phyloP scores from a whole-genome alignment of 2,888 invertebrate species.

The Drosophila fulvimacula region DNA sequence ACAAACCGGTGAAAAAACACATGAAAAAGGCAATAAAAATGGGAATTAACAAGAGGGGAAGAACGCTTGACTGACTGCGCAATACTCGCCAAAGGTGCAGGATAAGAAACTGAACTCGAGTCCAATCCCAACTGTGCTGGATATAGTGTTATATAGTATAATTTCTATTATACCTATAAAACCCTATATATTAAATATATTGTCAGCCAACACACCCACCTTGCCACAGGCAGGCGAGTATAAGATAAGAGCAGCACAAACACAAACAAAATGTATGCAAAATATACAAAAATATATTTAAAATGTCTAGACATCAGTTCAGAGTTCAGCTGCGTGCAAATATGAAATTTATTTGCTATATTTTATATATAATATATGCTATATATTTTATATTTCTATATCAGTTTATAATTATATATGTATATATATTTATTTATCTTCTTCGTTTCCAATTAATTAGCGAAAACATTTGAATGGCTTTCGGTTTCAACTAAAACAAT shows the following conservation, averaged over 20 bases:
- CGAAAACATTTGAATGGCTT: not conserved
- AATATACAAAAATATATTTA: slow-evolving; percentile 10
- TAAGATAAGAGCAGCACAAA: not conserved
- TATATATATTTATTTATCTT: not conserved
- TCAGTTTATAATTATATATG: not conserved
- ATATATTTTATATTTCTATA: not conserved
- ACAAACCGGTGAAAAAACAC: not conserved
- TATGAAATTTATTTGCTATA: not conserved
- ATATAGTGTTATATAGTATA: too few species aligned
- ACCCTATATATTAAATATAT: too few species aligned
- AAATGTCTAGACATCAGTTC: slow-evolving; percentile 31
- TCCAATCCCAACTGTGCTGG: too few species aligned
- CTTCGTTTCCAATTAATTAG: not conserved
- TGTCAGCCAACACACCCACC: not conserved
- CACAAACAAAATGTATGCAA: slow-evolving; percentile 35
- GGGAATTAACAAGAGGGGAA: not conserved
- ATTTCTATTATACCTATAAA: too few species aligned
- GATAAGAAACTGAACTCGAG: too few species aligned
- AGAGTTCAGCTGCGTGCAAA: slow-evolving; percentile 3
- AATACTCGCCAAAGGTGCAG: not conserved
- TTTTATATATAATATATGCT: not conserved
- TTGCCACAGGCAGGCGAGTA: not conserved
- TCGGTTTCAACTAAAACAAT: not conserved
- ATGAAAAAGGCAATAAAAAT: not conserved
- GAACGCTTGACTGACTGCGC: not conserved